phyloP scores from a whole-genome alignment of 2,797 vertebrate species.

The Esox lucius region DNA sequence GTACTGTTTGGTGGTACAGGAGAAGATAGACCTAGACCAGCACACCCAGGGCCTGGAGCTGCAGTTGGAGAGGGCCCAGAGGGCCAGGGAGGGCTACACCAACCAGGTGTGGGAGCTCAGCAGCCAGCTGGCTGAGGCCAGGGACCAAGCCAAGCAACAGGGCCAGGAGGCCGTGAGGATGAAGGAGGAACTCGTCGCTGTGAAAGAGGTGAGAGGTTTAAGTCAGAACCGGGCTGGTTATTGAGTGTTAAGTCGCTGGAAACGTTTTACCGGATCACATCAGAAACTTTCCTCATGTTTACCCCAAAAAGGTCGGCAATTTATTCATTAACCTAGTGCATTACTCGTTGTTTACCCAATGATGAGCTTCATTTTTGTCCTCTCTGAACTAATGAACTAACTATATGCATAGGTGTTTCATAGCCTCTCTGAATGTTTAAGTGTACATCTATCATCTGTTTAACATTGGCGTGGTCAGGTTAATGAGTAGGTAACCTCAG shows the following conservation, averaged over 20 bases:
- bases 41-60: slow-evolving; percentile 52
- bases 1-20: slow-evolving; percentile 44
- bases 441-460: no score
- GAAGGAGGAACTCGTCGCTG: slow-evolving; percentile 49
- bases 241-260: neutral
- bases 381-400: neutral
- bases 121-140: slow-evolving; percentile 44
- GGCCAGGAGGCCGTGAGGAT: slow-evolving; percentile 51
- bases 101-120: slow-evolving; percentile 59
- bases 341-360: neutral
- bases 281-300: no score
- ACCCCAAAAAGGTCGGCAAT: no score
- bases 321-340: neutral
- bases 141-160: slow-evolving; percentile 46
- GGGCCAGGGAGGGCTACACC: slow-evolving; percentile 48
- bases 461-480: slow-evolving; percentile 38
- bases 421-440: slow-evolving; percentile 18
- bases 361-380: neutral
- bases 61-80: slow-evolving; percentile 53
- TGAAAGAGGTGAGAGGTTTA: slow-evolving; percentile 62
- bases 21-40: slow-evolving; percentile 63
- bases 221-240: neutral
- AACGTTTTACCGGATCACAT: no score
- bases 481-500: slow-evolving; percentile 63
- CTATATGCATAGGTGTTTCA: neutral